Conservation (phyloP, 1,140 invertebrate genomes). For the Penaeus chinensis region DNA sequence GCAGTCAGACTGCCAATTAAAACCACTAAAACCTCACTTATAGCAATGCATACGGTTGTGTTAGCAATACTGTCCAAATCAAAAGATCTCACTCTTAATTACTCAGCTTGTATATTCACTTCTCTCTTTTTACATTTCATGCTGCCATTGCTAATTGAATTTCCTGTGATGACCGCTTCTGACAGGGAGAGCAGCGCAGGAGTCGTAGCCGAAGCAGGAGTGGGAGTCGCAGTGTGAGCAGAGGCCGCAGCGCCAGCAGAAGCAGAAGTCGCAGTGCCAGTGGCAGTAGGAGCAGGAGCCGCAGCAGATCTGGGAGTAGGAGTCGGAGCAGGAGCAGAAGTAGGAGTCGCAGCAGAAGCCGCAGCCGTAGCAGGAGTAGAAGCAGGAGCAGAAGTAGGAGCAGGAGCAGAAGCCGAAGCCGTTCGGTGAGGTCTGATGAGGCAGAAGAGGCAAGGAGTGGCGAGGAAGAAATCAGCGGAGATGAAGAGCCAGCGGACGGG, state of each 20-base stretch:
- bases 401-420: constrained; percentile 44
- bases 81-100: neutral
- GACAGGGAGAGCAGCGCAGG: constrained; percentile 22
- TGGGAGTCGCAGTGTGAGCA: neutral
- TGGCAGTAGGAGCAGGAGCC: neutral
- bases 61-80: too few species aligned
- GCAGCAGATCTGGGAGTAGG: neutral
- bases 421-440: constrained; percentile 59
- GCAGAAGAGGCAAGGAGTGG: constrained; percentile 62
- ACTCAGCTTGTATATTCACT: neutral
- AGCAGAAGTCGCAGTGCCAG: constrained; percentile 25
- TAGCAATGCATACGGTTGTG: too few species aligned
- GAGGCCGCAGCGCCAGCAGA: neutral
- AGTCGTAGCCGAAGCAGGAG: constrained; percentile 12
- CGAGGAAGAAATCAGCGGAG: constrained; percentile 62
- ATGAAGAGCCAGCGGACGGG: constrained; percentile 64
- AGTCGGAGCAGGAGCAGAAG: constrained; percentile 39
- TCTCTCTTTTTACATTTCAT: too few species aligned
- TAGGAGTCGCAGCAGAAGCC: constrained; percentile 37
- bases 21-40: too few species aligned
- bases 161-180: neutral
- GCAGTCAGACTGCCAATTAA: too few species aligned
- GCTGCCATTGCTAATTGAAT: too few species aligned
- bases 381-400: constrained; percentile 44
- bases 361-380: constrained; percentile 43